Conservation (phyloP, 2,113 vertebrate species). For the Pterocles gutturalis region DNA sequence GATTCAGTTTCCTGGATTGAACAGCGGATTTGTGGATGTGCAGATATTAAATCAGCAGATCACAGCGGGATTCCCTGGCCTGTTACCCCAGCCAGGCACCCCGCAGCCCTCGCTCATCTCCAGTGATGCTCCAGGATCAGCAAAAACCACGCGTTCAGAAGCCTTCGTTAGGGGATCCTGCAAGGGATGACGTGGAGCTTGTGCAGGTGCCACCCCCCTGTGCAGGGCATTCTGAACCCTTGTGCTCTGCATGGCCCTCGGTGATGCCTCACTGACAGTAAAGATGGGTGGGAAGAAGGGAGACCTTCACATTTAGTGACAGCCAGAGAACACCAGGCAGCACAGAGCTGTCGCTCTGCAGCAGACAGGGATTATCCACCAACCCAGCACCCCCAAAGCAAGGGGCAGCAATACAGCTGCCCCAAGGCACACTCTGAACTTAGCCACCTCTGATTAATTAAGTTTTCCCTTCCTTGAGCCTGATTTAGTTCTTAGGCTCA, state of each 20-base stretch:
- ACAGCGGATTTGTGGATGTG: not conserved
- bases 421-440: conserved; percentile 54
- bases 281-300: conserved; percentile 3
- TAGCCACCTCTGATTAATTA: conserved; percentile 61
- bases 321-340: not conserved
- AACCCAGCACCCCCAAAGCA: not conserved
- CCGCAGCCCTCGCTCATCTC: not conserved
- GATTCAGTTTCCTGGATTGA: not conserved
- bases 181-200: rapidly evolving
- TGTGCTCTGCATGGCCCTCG: not conserved
- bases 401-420: not conserved
- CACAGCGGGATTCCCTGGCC: not conserved
- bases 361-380: conserved; percentile 39
- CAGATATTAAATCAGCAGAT: not conserved
- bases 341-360: not conserved
- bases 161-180: not conserved
- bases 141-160: not conserved
- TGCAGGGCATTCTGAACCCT: not conserved
- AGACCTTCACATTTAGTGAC: not conserved
- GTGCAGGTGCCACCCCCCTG: not conserved
- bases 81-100: not conserved
- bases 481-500: conserved; percentile 55
- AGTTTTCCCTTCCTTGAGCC: conserved; percentile 52
- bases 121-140: not conserved
- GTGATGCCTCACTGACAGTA: not conserved